phyloP scores from a whole-genome alignment of 2,797 vertebrate genomes.

The Xyrichtys novacula region DNA sequence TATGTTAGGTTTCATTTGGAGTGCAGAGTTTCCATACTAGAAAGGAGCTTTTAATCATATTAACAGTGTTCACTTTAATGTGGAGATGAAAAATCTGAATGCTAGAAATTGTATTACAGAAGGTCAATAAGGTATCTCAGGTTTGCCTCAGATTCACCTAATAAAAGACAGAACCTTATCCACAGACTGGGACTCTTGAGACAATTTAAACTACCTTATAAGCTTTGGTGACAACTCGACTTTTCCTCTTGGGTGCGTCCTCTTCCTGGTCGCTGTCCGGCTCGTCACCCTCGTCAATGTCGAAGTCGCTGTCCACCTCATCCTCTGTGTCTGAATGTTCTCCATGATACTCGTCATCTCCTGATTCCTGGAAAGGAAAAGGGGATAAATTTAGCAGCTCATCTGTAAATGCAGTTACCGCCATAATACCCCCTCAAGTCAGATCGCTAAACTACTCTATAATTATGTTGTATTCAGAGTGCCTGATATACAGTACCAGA shows the following conservation, averaged over 20 bases:
- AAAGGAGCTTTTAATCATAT: no score
- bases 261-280: slow-evolving; percentile 94
- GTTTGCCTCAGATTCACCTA: no score
- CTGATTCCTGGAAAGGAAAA: slow-evolving; percentile 87
- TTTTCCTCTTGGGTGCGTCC: slow-evolving; percentile 90
- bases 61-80: neutral
- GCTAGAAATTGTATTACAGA: neutral
- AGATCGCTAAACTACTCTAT: neutral
- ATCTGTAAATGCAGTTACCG: neutral
- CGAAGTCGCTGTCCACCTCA: slow-evolving; percentile 97
- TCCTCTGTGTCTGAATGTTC: slow-evolving; percentile 97
- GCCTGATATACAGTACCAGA: no score
- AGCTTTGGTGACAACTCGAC: slow-evolving; percentile 93
- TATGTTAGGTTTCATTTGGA: no score
- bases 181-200: slow-evolving; percentile 3
- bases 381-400: neutral
- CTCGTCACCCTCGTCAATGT: slow-evolving; percentile 96
- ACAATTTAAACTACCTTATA: slow-evolving; percentile 86
- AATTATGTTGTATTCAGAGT: neutral
- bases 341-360: slow-evolving; percentile 94
- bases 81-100: neutral
- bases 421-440: neutral
- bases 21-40: no score
- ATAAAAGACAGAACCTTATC: neutral
- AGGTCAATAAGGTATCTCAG: neutral